Conservation (phyloP, 2,888 invertebrate species). For the Oeneis ivallda region DNA sequence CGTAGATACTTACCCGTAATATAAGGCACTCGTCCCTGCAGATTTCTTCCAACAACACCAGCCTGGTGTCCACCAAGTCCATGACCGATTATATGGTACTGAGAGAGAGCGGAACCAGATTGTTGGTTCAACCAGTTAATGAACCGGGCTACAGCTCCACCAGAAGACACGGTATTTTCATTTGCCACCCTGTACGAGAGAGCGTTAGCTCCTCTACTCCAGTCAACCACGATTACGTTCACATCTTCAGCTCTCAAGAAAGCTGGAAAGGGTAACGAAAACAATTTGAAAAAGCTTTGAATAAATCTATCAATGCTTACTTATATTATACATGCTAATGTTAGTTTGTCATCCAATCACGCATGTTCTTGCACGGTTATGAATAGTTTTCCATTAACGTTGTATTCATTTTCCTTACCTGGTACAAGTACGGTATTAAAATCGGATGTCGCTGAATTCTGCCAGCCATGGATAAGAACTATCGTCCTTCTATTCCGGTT, state of each 20-base stretch:
- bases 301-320: no score
- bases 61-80: conserved; percentile 64
- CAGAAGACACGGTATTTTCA: conserved; percentile 55
- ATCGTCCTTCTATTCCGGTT: conserved; percentile 52
- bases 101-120: conserved; percentile 46
- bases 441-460: conserved; percentile 50
- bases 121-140: conserved; percentile 58
- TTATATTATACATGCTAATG: no score
- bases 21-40: conserved; percentile 55
- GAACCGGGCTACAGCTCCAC: conserved; percentile 55
- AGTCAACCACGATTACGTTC: conserved; percentile 66
- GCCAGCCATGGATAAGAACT: conserved; percentile 59
- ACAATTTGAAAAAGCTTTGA: no score
- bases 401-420: conserved; percentile 43
- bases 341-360: no score
- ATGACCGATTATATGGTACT: conserved; percentile 63
- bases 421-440: conserved; percentile 55
- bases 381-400: neutral
- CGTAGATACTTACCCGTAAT: conserved; percentile 54
- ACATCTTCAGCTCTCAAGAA: conserved; percentile 59
- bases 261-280: conserved; percentile 42
- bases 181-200: conserved; percentile 51
- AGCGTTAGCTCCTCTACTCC: conserved; percentile 57
- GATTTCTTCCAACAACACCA: conserved; percentile 58
- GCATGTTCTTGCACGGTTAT: no score